A percentile compares a stretch with the other conserved stretches of the same genome.
phyloP scores from a whole-genome alignment of 2,797 vertebrate genomes.

The Phylloscopus collybita region DNA sequence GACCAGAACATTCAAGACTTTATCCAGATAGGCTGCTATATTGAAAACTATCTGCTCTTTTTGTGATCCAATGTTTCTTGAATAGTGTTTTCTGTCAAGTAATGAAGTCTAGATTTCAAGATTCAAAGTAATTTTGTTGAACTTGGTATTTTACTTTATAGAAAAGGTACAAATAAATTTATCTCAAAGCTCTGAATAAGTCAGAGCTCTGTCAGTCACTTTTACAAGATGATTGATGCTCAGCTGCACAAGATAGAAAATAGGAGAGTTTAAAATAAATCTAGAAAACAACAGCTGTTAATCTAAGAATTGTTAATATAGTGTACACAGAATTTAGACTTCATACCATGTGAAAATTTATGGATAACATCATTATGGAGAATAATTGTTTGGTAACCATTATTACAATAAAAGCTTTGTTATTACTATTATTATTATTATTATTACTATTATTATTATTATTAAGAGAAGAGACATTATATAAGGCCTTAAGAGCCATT shows the following conservation, averaged over 20 bases:
- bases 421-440: too few relatives aligned
- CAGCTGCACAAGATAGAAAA: background rate
- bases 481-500: background rate
- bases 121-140: background rate
- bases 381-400: background rate
- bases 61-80: background rate
- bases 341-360: background rate
- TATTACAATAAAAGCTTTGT: background rate
- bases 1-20: background rate
- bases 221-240: background rate
- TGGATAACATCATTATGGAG: background rate
- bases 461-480: background rate
- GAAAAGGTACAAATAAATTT: background rate
- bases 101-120: background rate
- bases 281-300: background rate
- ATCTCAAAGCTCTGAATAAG: background rate
- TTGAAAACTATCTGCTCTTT: background rate
- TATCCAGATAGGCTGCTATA: background rate
- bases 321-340: background rate
- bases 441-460: too few relatives aligned
- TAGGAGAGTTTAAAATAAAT: background rate
- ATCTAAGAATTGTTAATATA: background rate
- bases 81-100: background rate
- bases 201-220: background rate
- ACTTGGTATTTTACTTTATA: background rate